A percentile compares a stretch with the other conserved stretches of the same genome.
These are phyloP conservation scores for Bubo bubo DNA, from an alignment of 2,113 vertebrate species.

Conservation along the genomic window DNA sequence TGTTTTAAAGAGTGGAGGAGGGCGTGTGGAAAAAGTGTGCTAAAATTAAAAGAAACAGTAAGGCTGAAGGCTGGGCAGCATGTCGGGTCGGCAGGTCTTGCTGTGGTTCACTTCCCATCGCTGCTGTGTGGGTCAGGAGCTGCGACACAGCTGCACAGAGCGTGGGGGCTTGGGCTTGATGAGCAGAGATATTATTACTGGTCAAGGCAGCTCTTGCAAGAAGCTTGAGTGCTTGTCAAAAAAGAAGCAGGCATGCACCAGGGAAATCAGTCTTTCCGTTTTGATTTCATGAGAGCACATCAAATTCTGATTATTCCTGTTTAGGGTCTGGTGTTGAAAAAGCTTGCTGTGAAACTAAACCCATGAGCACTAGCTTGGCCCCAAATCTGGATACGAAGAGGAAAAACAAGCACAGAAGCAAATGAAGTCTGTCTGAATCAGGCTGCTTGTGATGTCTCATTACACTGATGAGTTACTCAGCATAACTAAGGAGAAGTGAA, in stretches of 20 bases:
- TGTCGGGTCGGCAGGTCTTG: background rate
- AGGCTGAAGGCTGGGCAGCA: background rate
- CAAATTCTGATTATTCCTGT: background rate
- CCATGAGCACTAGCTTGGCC: background rate
- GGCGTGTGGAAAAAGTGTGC: rapidly evolving
- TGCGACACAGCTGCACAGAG: background rate
- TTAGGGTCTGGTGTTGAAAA: background rate
- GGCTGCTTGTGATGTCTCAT: background rate
- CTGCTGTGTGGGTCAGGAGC: background rate
- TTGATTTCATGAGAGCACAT: background rate
- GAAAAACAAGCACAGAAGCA: background rate
- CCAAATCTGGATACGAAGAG: background rate
- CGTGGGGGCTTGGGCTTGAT: background rate
- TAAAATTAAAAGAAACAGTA: background rate
- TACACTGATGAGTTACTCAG: background rate
- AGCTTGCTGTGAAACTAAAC: background rate
- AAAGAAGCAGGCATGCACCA: rapidly evolving
- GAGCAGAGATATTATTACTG: background rate
- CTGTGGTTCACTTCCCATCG: background rate
- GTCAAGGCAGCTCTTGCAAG: background rate
- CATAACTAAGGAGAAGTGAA: background rate
- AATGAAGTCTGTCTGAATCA: background rate
- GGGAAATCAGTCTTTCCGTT: background rate
- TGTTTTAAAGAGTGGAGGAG: background rate
- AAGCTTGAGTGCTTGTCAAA: background rate